Evolutionary conservation across 2,888 invertebrate genomes (phyloP), one percentile per base, ranked within the genome.

Genomic region (Axea sp.): DNA sequence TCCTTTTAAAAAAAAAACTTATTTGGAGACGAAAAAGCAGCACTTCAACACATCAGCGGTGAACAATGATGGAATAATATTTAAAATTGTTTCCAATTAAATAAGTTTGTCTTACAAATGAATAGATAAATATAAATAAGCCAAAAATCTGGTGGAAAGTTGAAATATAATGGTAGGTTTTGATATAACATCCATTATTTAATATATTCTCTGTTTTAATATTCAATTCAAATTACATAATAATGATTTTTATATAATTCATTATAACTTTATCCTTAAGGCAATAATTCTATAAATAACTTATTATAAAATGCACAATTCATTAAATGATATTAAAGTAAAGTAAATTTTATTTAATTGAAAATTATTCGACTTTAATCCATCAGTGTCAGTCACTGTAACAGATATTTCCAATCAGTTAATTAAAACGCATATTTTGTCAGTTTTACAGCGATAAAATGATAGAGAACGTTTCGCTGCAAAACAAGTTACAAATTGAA

Each of bases 401-500:
- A 53, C 53, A 45, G 15, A 57, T 39, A 59, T 30, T 39, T 57
- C 37, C 17, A 15, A 35, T 28, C 28, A 37, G 33, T 55, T 39
- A 51, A 3, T 35, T 39, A 45, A 71, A 55, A 62, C 39, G 62
- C 55, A 60, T 41, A 37, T 41, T 53, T 55, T 62, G 22, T 33
- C 12, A 64, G 64, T 47, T 57, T 35, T 28, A 55, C 55, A 45
- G 49, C 37, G 49, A 55, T 31, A 11, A 71, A 53, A 35, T 55
- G 53, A 30, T 28, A 31, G 37, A 39, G 14, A 43, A 59, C 45
- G 45, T 41, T 67, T 60, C 53, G 37, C 43, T 45, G 45, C 45
- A 60, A 55, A 53, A 47, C 55, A 57, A 62, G 19, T 57, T 33
- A 41, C 43, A 39, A 72, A 51, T 39, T 47, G 28, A 31, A 57